Evolutionary conservation across 2,888 invertebrate species (phyloP).

Genomic region (Operophtera brumata): DNA sequence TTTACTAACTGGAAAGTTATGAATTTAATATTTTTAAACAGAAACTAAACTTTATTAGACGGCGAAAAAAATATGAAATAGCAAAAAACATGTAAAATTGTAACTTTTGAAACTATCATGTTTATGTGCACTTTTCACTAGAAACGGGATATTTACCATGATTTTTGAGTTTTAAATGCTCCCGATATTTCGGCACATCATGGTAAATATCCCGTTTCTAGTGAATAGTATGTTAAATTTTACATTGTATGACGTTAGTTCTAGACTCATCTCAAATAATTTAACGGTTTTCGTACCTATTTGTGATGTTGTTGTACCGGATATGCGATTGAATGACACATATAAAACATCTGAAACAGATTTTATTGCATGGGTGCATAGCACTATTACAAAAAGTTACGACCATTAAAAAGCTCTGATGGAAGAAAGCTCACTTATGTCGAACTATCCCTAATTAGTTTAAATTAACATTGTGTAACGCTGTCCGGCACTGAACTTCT

Average conservation of each 20-base stretch:
- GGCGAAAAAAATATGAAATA: background rate
- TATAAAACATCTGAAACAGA: background rate
- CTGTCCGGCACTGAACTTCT: constrained; percentile 43
- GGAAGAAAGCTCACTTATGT: constrained; percentile 40
- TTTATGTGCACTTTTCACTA: too few species aligned
- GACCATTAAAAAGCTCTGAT: constrained; percentile 5
- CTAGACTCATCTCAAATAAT: background rate
- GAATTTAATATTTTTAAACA: too few species aligned
- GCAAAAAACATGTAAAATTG: too few species aligned
- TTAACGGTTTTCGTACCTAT: background rate
- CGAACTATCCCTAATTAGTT: constrained; percentile 65
- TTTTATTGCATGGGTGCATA: background rate
- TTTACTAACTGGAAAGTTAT: background rate
- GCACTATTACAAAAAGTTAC: constrained; percentile 1
- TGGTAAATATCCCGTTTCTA: too few species aligned
- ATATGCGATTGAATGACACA: background rate
- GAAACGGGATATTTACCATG: too few species aligned
- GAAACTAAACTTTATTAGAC: too few species aligned
- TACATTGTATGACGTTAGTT: too few species aligned
- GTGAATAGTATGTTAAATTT: too few species aligned
- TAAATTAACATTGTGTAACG: constrained; percentile 65
- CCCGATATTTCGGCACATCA: too few species aligned
- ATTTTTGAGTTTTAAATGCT: too few species aligned
- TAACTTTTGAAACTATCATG: too few species aligned
- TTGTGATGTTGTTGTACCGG: background rate